phyloP scores from a whole-genome alignment of 92 coral and sea anemone species.

The Parazoanthus darwini region DNA sequence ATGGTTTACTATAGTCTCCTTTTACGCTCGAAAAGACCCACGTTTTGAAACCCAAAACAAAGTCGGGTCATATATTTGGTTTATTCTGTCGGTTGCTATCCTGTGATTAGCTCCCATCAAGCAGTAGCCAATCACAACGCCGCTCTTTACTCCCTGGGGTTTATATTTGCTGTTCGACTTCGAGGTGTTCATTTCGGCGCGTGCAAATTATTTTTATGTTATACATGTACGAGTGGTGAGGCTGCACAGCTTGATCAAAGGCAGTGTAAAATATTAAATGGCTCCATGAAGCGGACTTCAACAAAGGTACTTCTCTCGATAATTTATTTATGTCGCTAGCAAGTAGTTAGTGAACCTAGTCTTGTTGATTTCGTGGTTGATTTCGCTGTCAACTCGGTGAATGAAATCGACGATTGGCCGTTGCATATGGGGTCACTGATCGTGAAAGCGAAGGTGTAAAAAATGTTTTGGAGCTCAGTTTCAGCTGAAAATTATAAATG shows the following conservation, averaged over 20 bases:
- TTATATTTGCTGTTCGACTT: slow-evolving; percentile 58
- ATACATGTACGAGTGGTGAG: slow-evolving; percentile 46
- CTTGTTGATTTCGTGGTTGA: slow-evolving; percentile 1
- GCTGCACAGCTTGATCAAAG: slow-evolving; percentile 50
- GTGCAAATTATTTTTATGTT: slow-evolving; percentile 67
- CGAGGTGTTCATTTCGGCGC: slow-evolving; percentile 89
- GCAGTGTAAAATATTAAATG: neutral
- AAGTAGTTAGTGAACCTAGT: neutral
- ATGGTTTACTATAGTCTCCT: slow-evolving; percentile 19
- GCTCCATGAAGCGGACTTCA: slow-evolving; percentile 17
- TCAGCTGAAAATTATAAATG: neutral
- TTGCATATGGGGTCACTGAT: slow-evolving; percentile 11
- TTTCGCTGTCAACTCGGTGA: slow-evolving; percentile 33
- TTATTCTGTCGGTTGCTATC: slow-evolving; percentile 44
- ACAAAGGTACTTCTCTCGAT: slow-evolving; percentile 40
- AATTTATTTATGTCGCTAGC: neutral
- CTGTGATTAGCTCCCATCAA: slow-evolving; percentile 51
- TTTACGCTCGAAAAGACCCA: slow-evolving; percentile 42
- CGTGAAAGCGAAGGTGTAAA: neutral
- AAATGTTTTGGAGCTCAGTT: neutral
- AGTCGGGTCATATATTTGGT: slow-evolving; percentile 26
- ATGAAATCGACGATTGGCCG: slow-evolving; percentile 33
- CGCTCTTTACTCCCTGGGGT: slow-evolving; percentile 64
- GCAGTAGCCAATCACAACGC: slow-evolving; percentile 74
- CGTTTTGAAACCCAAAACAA: slow-evolving; percentile 48